Conservation (phyloP, 2,888 invertebrate genomes). For the Synergus japonicus region DNA sequence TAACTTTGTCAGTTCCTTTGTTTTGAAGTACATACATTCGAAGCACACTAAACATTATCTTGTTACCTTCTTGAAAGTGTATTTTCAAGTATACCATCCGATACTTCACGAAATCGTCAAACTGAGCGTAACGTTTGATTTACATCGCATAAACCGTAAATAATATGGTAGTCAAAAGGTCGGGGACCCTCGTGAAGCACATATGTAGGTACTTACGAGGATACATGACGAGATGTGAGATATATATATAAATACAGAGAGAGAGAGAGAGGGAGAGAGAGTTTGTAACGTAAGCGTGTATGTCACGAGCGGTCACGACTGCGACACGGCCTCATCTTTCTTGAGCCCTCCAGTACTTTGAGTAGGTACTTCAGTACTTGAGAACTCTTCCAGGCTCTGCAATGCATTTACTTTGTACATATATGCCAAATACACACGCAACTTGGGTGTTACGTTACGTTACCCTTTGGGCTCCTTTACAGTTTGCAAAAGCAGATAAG, state of each 20-base stretch:
- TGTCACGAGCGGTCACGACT: slow-evolving; percentile 70
- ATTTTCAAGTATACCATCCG: not conserved
- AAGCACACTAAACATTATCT: not conserved
- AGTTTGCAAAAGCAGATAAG: slow-evolving; percentile 36
- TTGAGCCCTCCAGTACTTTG: slow-evolving; percentile 43
- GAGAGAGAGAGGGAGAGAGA: slow-evolving; percentile 33
- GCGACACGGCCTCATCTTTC: slow-evolving; percentile 64
- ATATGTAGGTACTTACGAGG: slow-evolving; percentile 35
- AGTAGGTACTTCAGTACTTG: slow-evolving; percentile 35
- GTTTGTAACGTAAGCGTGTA: slow-evolving; percentile 65
- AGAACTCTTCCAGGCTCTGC: slow-evolving; percentile 32
- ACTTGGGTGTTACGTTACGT: slow-evolving; percentile 28
- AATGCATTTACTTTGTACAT: not conserved
- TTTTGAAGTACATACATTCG: not conserved
- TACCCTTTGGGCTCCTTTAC: slow-evolving; percentile 29
- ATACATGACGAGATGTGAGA: slow-evolving; percentile 29
- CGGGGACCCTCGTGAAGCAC: slow-evolving; percentile 31
- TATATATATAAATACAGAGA: not conserved
- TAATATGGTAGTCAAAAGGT: slow-evolving; percentile 36
- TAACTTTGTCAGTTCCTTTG: not conserved
- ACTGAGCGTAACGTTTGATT: slow-evolving; percentile 37
- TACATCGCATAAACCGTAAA: slow-evolving; percentile 37
- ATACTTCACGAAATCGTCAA: slow-evolving; percentile 20
- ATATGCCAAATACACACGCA: slow-evolving; percentile 21
- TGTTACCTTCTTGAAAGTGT: slow-evolving; percentile 24